Base-by-base conservation (phyloP, 2,888 invertebrate genomes). In the Anodontia alba region DNA sequence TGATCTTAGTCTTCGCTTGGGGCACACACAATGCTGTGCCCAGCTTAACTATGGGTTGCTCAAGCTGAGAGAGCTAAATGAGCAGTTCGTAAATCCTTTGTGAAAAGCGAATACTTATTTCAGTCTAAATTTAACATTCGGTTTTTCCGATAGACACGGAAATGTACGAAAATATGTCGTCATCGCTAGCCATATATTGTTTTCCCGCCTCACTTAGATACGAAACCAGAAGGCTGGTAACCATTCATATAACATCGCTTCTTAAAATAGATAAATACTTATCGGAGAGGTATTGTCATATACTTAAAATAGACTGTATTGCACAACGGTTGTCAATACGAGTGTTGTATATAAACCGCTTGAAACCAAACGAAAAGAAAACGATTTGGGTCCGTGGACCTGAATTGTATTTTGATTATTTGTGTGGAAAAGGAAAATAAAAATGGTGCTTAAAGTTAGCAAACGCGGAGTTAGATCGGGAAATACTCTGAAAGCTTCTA, bases 401-500 rank as follows among this genome's bases (percentile, higher is more conserved):
- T 54, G 54, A 54, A 26, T 12, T 54, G 54, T 20, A 20, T 20
- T 54, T 54, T 8, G 15, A 54, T 54, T 26, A 23, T 54, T 54
- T 54, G 10, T 20, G 54, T 5, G 2, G 20, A 62, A 3, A 17
- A 33, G 17, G 62, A 62, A 12, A 33, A 33, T 10, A 1, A 87
- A 67, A 66, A 91, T 91, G 91, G 91, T 90, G 69, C 82, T 81
- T 38, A 89, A 90, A 84, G 74, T 76, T 42, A 78, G 80, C 23
- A 88, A 90, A 73, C 78, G 83, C n/a, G 89, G 88, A 38, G 89
- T 90, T 31, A 81, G 88, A 80, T 90, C 91, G 0, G 91, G 91
- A 5, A 89, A 91, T 76, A 89, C 90, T 1, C 81, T 91, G 7
- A 88, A 87, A 70, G 85, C 86, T 33, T 89, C 87, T 8, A 87